A percentile compares a stretch with the other conserved stretches of the same genome.
Conservation (phyloP, 2,797 vertebrate genomes). For the Microctenopoma lineatum region DNA sequence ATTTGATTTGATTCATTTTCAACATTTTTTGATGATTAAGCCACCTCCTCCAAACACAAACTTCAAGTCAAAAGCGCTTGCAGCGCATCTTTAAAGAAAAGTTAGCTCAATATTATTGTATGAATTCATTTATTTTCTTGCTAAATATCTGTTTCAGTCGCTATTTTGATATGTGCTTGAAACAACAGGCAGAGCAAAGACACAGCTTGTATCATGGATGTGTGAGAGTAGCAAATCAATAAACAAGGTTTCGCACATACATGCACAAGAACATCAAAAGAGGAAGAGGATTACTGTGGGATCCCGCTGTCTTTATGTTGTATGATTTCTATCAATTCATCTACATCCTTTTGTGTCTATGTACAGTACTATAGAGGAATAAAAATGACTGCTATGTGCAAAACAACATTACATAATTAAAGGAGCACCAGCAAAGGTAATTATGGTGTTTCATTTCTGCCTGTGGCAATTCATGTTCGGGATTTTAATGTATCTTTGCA, state of each 20-base stretch:
- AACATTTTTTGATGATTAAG: not conserved
- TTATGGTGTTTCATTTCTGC: conserved; percentile 2
- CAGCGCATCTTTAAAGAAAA: not conserved
- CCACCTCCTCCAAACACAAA: not conserved
- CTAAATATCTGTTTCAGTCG: not conserved
- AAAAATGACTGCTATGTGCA: not conserved
- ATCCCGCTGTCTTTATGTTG: too few species aligned
- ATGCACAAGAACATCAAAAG: not conserved
- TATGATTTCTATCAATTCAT: not conserved
- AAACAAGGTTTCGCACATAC: not conserved
- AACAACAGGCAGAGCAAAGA: not conserved
- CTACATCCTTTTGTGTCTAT: not conserved
- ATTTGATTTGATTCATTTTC: not conserved
- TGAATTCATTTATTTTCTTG: not conserved
- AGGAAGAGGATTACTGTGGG: too few species aligned
- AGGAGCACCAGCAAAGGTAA: conserved; percentile 6
- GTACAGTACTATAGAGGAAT: not conserved
- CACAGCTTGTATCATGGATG: not conserved
- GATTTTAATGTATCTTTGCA: conserved; percentile 5
- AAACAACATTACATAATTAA: conserved; percentile 33
- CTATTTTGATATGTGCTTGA: not conserved
- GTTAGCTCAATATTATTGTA: not conserved
- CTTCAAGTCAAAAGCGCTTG: not conserved
- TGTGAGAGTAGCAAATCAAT: not conserved
- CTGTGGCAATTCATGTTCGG: conserved; percentile 9